These are phyloP conservation scores for Heliocidaris tuberculata DNA, from an alignment of 35 echinoderm and acorn worm genomes.

Conservation along the genomic window DNA sequence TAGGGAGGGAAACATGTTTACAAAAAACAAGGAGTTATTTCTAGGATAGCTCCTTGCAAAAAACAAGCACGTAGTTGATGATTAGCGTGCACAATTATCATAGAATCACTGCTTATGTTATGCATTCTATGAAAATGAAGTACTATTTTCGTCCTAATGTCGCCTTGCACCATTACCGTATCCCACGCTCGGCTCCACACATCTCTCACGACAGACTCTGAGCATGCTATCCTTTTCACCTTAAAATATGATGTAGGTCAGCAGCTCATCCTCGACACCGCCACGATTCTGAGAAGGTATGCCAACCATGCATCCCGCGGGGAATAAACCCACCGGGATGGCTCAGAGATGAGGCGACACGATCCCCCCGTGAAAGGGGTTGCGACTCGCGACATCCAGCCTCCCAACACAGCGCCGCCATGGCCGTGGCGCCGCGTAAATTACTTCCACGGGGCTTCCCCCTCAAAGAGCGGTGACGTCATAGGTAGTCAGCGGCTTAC, in stretches of 20 bases:
- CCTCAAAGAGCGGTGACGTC: slow-evolving; percentile 23
- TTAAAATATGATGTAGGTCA: neutral
- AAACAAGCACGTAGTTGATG: too few species aligned
- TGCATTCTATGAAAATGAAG: too few species aligned
- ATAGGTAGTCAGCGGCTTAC: neutral
- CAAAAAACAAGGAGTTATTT: too few species aligned
- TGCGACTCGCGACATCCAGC: neutral
- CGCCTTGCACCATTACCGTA: too few species aligned
- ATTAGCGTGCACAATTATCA: too few species aligned
- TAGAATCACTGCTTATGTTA: too few species aligned
- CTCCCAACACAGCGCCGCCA: slow-evolving; percentile 17
- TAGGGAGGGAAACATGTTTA: too few species aligned
- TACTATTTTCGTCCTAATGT: too few species aligned
- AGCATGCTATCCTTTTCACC: too few species aligned
- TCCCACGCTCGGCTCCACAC: too few species aligned
- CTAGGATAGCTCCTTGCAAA: too few species aligned
- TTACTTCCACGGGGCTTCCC: slow-evolving; percentile 44
- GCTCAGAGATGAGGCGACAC: neutral
- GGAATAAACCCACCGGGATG: neutral
- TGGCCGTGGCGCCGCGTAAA: neutral
- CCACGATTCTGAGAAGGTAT: slow-evolving; percentile 2
- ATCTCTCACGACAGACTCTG: too few species aligned
- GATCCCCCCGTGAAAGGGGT: neutral
- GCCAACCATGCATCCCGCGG: neutral
- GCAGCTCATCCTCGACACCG: neutral